A percentile compares a stretch with the other conserved stretches of the same genome.
These are phyloP conservation scores for Ectemnius cavifrons DNA, from an alignment of 2,888 invertebrate species.

Conservation along the genomic window DNA sequence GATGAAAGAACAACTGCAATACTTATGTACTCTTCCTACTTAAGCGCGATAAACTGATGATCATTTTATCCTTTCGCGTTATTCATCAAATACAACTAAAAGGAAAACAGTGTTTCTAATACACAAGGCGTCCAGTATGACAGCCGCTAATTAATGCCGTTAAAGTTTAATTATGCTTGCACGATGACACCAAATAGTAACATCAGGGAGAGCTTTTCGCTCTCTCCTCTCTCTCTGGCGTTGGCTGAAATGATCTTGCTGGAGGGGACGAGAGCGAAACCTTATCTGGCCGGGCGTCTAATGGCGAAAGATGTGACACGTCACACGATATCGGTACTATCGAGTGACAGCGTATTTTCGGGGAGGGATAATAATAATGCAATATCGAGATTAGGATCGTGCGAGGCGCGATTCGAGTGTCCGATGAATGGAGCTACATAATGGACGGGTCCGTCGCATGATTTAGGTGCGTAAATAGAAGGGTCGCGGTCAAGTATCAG, in stretches of 20 bases:
- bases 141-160: no score
- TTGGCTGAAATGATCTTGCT: conserved; percentile 5
- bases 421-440: conserved; percentile 43
- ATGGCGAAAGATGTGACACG: conserved; percentile 44
- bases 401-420: conserved; percentile 33
- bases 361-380: conserved; percentile 50
- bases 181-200: not conserved
- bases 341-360: conserved; percentile 53
- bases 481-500: conserved; percentile 1
- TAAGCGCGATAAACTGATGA: no score
- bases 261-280: conserved; percentile 34
- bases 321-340: conserved; percentile 51
- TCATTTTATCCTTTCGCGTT: no score
- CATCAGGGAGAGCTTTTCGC: not conserved
- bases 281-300: conserved; percentile 43
- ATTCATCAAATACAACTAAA: no score
- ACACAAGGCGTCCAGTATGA: no score
- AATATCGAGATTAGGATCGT: conserved; percentile 45
- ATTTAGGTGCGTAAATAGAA: conserved; percentile 36
- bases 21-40: no score
- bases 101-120: no score
- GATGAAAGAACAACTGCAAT: no score
- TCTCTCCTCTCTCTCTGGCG: no score
- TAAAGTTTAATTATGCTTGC: not conserved
- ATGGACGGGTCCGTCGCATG: conserved; percentile 35